Base-by-base conservation (phyloP, 2,797 vertebrate species). In the Argentina silus region DNA sequence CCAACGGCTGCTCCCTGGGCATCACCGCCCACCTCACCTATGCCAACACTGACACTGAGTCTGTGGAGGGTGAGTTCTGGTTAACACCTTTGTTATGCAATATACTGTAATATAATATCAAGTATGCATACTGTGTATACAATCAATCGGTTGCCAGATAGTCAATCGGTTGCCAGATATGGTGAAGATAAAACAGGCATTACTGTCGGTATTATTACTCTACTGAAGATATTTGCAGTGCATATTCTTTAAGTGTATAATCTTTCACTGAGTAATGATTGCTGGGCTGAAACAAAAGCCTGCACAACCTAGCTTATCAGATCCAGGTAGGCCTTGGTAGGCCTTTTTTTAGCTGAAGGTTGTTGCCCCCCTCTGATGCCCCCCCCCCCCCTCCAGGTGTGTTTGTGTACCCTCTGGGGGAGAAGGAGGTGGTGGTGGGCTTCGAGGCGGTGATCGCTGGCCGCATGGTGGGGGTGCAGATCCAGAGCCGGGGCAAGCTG, bases 401-500 rank as follows among this genome's bases (percentile, higher is more conserved):
- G 78, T 99, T 99, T 87, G 92, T 99, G 84, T 99, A 98, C 89
- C 96, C 96, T 0, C 93, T 99, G 63, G 95, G 95, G 21, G 96
- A 98, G 81, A 95, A 93, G 0, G 98, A 99, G 88, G 95, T 97
- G 11, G 95, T 99, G 80, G 95, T 97, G 0, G 88, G 94, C 72
- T 99, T 98, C 5, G 95, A 99, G 89, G 96, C 96, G 0, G 87
- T 76, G 0, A 94, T 92, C 0, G 96, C 96, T 6, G 93, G 95
- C 62, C 89, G 92, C 53, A 85, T 93, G 27, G 93, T 97, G 73
- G 95, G 95, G 0, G 95, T 98, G 83, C 95, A 97, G 86, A 83
- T 98, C 10, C 95, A 97, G 93, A 97, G 87, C 83, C 88, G 94
- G 78, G 94, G 91, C 12, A 94, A 93, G 67, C 80, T 86, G 0